Conservation (phyloP, 2,113 vertebrate species). For the Zingel zingel region DNA sequence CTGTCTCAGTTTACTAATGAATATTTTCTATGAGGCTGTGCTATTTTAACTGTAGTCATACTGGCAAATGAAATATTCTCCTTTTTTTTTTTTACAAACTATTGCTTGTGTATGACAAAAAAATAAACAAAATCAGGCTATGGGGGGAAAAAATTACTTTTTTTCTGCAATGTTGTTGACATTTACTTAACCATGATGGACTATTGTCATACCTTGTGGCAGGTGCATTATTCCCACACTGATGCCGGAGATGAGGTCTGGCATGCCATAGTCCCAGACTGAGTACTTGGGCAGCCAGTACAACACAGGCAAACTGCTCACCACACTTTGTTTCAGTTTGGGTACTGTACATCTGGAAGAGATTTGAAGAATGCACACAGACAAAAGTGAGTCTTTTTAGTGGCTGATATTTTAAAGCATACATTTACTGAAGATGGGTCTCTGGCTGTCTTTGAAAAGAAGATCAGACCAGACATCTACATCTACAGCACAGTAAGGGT, state of each 20-base stretch:
- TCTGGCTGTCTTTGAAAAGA: background rate
- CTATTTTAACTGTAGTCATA: background rate
- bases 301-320: constrained; percentile 88
- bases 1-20: background rate
- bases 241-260: constrained; percentile 92
- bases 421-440: background rate
- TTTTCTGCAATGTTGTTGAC: constrained; percentile 37
- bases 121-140: no score
- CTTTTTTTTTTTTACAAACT: no score
- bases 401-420: background rate
- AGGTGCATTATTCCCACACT: constrained; percentile 99
- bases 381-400: background rate
- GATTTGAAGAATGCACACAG: constrained; percentile 5
- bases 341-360: constrained; percentile 85
- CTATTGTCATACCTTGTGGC: constrained; percentile 89
- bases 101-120: background rate
- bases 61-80: background rate
- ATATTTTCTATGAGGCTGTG: background rate
- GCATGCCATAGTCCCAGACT: constrained; percentile 91
- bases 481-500: background rate
- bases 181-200: background rate
- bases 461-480: background rate
- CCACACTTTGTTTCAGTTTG: constrained; percentile 80
- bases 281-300: constrained; percentile 94
- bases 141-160: no score